Evolutionary conservation across 2,113 vertebrate species (phyloP).

Genomic region (Albula goreensis): DNA sequence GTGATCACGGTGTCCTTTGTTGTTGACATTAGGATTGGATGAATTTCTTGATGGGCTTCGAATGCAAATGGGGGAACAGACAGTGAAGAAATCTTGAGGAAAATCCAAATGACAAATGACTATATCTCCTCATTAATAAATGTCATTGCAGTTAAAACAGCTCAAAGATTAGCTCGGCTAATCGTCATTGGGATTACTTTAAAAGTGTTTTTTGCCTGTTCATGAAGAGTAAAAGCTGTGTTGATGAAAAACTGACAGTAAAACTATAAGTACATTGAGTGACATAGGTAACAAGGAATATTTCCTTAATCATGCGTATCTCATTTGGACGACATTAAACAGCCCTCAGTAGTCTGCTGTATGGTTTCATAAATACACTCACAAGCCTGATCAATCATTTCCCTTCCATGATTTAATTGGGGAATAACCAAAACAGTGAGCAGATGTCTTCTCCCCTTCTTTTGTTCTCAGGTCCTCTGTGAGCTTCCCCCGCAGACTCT

Average conservation of each 20-base stretch:
- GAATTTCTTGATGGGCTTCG: too few relatives aligned
- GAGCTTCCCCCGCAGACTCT: too few relatives aligned
- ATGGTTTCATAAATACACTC: background rate
- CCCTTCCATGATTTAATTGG: background rate
- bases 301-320: background rate
- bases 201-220: background rate
- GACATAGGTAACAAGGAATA: too few relatives aligned
- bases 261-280: too few relatives aligned
- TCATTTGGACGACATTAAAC: background rate
- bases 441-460: background rate
- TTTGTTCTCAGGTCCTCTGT: background rate
- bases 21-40: background rate
- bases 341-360: background rate
- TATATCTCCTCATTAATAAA: too few relatives aligned
- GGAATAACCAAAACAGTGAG: background rate
- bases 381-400: background rate
- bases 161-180: background rate
- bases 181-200: background rate
- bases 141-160: background rate
- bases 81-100: too few relatives aligned
- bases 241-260: too few relatives aligned
- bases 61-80: too few relatives aligned
- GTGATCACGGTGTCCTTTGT: background rate
- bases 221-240: background rate
- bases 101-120: too few relatives aligned